Base-by-base conservation (phyloP, 2,113 vertebrate genomes). In the Paramisgurnus dabryanus region DNA sequence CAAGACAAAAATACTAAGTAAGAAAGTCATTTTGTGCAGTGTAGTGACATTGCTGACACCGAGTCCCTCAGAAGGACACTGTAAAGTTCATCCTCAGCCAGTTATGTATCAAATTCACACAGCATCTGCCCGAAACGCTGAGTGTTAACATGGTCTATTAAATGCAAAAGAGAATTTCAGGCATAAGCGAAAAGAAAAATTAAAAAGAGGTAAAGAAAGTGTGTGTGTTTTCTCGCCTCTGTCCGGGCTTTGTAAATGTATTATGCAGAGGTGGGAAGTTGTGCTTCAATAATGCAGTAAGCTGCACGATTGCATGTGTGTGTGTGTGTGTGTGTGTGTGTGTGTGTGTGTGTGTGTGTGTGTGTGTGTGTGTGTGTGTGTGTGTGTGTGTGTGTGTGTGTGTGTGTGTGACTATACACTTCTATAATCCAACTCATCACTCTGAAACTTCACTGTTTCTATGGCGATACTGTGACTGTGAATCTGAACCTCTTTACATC, bases 141-240 rank as follows among this genome's bases (percentile, higher is more conserved):
- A 10, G 22, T 63, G 60, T 63, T 11, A 63, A 22, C 10, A 12
- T 10, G 18, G 7, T n/a, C n/a, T 61, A 6, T 61, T n/a, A 10
- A 61, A 61, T 61, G 58, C 58, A 61, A n/a, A 34, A 63, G 10
- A 11, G 60, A 22, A 17, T 5, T 12, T 11, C 13, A 15, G 13
- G 53, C 17, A 6, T 57, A 5, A 57, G 6, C 2, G 53, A 57
- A 58, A 17, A 18, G 55, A n/a, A n/a, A 53, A 18, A 7, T 58
- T 18, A 18, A 58, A n/a, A 53, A 53, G 22, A 58, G 57, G 90
- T 81, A 87, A 83, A 86, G 22, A 84, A 53, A 50, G 84, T 27
- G 57, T 34, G 74, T 63, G 57, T 63, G 40, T 64, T 13, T 75
- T 7, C 6, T 22, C 40, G 8, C 27, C 10, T 49, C 6, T 13